Evolutionary conservation across 2,113 vertebrate genomes (phyloP).

Genomic region (Phaethornis superciliosus): DNA sequence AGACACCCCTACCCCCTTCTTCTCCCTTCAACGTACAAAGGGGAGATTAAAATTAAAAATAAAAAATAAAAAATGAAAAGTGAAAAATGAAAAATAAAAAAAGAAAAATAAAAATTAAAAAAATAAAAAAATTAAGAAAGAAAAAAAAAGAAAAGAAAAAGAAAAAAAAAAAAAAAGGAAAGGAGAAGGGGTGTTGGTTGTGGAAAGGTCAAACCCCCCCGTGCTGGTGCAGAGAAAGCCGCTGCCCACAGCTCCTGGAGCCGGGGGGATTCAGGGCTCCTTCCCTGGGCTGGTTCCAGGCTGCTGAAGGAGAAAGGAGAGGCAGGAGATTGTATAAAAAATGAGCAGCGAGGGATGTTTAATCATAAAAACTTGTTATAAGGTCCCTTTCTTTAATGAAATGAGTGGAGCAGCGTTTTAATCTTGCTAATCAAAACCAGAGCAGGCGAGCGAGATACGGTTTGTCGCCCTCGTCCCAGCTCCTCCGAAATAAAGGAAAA

Average conservation of each 20-base stretch:
- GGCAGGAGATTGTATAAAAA: slow-evolving; percentile 42
- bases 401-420: slow-evolving; percentile 51
- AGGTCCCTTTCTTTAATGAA: slow-evolving; percentile 53
- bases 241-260: neutral
- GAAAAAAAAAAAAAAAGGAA: too few relatives aligned
- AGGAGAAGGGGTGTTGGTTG: neutral
- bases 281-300: slow-evolving; percentile 8
- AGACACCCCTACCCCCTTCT: neutral
- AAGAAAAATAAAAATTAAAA: too few relatives aligned
- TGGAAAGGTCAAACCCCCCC: neutral
- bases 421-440: slow-evolving; percentile 77
- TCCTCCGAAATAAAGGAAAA: neutral
- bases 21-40: neutral
- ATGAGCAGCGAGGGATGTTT: slow-evolving; percentile 46
- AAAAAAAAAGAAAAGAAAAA: too few relatives aligned
- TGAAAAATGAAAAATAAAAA: too few relatives aligned
- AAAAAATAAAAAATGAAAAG: too few relatives aligned
- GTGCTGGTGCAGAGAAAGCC: neutral
- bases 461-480: slow-evolving; percentile 51
- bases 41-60: neutral
- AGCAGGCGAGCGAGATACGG: slow-evolving; percentile 25
- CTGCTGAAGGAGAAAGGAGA: slow-evolving; percentile 8
- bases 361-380: slow-evolving; percentile 54
- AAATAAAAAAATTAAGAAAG: too few relatives aligned
- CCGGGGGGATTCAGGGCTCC: neutral